Evolutionary conservation across 2,888 invertebrate genomes (phyloP).

Genomic region (Nemurella pictetii): DNA sequence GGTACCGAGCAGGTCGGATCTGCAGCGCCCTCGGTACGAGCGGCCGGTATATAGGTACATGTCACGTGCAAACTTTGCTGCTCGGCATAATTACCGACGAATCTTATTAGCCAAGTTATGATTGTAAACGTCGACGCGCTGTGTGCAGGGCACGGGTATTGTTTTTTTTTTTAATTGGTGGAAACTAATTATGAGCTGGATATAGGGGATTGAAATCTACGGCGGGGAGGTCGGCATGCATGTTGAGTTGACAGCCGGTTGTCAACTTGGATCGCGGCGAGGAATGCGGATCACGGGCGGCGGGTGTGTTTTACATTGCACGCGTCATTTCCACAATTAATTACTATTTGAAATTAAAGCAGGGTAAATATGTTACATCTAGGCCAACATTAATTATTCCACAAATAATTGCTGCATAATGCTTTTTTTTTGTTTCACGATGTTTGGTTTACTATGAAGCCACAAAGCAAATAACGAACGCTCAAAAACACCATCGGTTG

Average conservation of each 20-base stretch:
- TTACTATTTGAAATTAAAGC: not conserved
- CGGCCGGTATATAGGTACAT: too few species aligned
- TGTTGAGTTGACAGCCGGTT: not conserved
- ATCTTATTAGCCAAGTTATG: not conserved
- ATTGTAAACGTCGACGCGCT: not conserved
- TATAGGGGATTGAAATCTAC: not conserved
- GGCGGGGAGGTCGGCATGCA: not conserved
- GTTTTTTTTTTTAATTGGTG: not conserved
- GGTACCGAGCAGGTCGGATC: too few species aligned
- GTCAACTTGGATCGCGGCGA: not conserved
- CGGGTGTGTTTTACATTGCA: not conserved
- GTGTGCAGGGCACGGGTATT: not conserved
- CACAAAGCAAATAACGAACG: too few species aligned
- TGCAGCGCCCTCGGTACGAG: too few species aligned
- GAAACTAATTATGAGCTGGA: not conserved
- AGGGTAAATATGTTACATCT: not conserved
- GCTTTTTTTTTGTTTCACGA: not conserved
- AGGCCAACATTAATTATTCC: not conserved
- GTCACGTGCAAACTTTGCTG: not conserved
- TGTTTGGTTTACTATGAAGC: too few species aligned
- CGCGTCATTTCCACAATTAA: not conserved
- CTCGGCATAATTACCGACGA: not conserved
- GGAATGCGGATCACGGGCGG: not conserved
- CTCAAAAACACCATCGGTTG: too few species aligned
- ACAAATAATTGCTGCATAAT: not conserved